Conservation (phyloP, 2,113 vertebrate species). For the Zingel zingel region DNA sequence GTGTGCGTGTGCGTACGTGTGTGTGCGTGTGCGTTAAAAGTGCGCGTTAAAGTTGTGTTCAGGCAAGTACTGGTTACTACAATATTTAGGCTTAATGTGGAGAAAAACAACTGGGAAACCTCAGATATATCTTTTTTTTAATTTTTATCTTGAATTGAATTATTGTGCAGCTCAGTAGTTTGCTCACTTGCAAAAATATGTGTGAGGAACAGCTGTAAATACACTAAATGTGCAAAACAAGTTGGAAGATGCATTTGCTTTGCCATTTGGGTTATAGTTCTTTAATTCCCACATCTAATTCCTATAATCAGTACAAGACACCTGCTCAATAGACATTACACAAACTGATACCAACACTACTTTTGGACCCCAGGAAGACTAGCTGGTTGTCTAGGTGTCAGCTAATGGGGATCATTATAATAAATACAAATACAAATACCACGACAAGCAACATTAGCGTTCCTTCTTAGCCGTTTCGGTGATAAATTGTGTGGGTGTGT, state of each 20-base stretch:
- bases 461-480: neutral
- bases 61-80: neutral
- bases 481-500: too few species aligned
- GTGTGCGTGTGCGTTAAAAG: constrained; percentile 3
- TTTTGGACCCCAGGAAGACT: too few species aligned
- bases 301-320: too few species aligned
- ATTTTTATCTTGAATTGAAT: neutral
- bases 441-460: neutral
- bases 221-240: neutral
- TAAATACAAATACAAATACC: too few species aligned
- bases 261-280: neutral
- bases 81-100: neutral
- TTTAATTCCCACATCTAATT: neutral
- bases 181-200: neutral
- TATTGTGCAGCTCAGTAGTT: too few species aligned
- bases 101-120: neutral
- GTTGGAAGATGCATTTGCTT: neutral
- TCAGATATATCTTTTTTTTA: too few species aligned
- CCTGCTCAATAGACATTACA: neutral
- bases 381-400: too few species aligned
- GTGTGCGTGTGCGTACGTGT: constrained; percentile 11
- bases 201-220: neutral
- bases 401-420: too few species aligned
- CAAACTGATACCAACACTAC: neutral
- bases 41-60: neutral